phyloP scores from a whole-genome alignment of 2,113 vertebrate species.

The Pandion haliaetus region DNA sequence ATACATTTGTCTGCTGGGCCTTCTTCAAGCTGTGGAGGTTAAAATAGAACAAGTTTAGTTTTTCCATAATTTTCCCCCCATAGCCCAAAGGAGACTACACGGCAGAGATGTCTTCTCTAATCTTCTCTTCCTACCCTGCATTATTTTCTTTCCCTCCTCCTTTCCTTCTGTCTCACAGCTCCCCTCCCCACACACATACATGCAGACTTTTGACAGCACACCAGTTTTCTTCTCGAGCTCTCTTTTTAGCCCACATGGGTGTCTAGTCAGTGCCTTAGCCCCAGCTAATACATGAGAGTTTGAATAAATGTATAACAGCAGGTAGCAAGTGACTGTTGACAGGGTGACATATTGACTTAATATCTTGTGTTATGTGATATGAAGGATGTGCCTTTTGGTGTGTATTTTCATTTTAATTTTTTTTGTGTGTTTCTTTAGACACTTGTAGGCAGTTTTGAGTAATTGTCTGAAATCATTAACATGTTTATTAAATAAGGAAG shows the following conservation, averaged over 20 bases:
- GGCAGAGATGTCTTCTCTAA: conserved; percentile 63
- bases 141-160: conserved; percentile 61
- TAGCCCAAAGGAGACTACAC: conserved; percentile 59
- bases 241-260: conserved; percentile 68
- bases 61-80: conserved; percentile 22
- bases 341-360: conserved; percentile 82
- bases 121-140: conserved; percentile 63
- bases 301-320: conserved; percentile 80
- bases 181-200: background rate
- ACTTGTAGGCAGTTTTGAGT: conserved; percentile 76
- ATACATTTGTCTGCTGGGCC: conserved; percentile 54
- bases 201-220: conserved; percentile 58
- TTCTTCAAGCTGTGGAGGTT: conserved; percentile 30
- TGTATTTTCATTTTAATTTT: conserved; percentile 75
- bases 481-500: conserved; percentile 84
- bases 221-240: conserved; percentile 59
- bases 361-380: conserved; percentile 76
- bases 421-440: conserved; percentile 68
- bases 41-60: conserved; percentile 50
- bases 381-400: conserved; percentile 81
- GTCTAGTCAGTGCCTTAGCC: conserved; percentile 68
- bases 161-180: conserved; percentile 68
- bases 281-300: conserved; percentile 68
- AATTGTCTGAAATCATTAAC: conserved; percentile 84
- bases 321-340: conserved; percentile 80